Evolutionary conservation across 2,113 vertebrate species (phyloP), one percentile per base, ranked within the genome.

Genomic region (Oreochromis aureus): DNA sequence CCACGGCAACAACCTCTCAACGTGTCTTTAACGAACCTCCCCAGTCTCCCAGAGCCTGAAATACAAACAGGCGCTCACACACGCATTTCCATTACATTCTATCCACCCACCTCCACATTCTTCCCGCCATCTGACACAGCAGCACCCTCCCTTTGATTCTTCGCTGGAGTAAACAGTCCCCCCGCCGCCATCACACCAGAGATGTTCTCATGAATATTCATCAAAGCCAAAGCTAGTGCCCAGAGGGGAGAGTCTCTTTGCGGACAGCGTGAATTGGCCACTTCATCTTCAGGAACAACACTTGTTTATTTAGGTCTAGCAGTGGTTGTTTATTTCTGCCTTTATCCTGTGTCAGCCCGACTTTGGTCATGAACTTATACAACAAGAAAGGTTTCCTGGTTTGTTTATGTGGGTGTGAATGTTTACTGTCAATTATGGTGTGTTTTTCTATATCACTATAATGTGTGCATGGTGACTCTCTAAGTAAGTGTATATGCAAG

Each of bases 191-290:
- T 51, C 34, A 84, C n/a, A 80, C 66, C 41, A 48, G 48, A 63
- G 32, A 90, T 84, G 80, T 66, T 59, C 53, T 91, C 89, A 93
- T 95, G 92, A 91, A 95, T 96, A 94, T 94, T 93, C 84, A 95
- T 94, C 83, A 93, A 82, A 89, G 76, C 56, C 5, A 7, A 82
- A 69, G 84, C 54, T 44, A 48, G 76, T 1, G 6, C 63, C 80
- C 63, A 39, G 78, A 86, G 84, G 83, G 76, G 76, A 85, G 76
- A 53, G 51, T 93, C 58, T 82, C 79, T 86, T 81, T 27, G 82
- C 41, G 73, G 78, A 84, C 81, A 56, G 83, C 80, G 80, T 80
- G 83, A 63, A 92, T 55, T 80, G 63, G 83, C 81, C 89, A 89
- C 59, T 91, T 93, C 82, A 69, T 89, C 85, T 87, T 86, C 58